phyloP scores from a whole-genome alignment of 1,140 invertebrate genomes.

The Drosophila simulans region DNA sequence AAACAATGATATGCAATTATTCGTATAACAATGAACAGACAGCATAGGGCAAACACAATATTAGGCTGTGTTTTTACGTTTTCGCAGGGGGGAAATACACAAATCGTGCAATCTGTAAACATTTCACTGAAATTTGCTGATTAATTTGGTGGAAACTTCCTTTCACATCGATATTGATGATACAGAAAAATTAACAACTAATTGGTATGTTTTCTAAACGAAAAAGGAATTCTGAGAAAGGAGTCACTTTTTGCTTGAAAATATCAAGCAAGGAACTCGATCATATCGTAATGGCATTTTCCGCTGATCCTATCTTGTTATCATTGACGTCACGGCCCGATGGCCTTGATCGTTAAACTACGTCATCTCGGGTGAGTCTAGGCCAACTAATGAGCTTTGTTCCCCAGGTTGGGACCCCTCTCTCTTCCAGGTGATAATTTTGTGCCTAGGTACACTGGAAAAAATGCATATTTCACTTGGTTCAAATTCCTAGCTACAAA shows the following conservation, averaged over 20 bases:
- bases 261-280: neutral
- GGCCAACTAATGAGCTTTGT: conserved; percentile 48
- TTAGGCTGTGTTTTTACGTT: neutral
- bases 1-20: conserved; percentile 28
- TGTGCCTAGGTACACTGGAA: neutral
- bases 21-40: conserved; percentile 9
- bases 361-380: conserved; percentile 45
- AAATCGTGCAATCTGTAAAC: neutral
- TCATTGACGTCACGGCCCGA: conserved; percentile 30
- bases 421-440: conserved; percentile 6
- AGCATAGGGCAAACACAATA: conserved; percentile 1
- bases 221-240: too few species aligned
- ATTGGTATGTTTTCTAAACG: too few species aligned
- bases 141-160: neutral
- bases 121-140: neutral
- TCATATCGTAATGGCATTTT: conserved; percentile 24
- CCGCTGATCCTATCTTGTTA: conserved; percentile 27
- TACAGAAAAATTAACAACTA: neutral
- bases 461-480: neutral
- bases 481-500: too few species aligned
- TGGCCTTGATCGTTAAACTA: conserved; percentile 34
- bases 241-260: too few species aligned
- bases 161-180: too few species aligned
- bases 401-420: conserved; percentile 15
- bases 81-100: neutral